phyloP scores from a whole-genome alignment of 1,140 invertebrate species.

The Pemphigus obesinymphae region DNA sequence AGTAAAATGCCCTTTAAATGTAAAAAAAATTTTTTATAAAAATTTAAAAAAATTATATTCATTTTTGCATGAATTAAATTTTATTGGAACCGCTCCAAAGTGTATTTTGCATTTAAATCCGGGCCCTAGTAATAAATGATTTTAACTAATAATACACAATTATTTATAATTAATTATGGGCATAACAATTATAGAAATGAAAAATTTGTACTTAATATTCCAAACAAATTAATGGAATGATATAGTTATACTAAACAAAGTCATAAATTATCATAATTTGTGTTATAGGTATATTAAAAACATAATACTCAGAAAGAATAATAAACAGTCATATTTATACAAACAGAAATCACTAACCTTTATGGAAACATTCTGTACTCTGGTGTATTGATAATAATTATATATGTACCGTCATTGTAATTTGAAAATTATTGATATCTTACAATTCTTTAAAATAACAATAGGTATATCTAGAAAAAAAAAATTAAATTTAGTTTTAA shows the following conservation, averaged over 20 bases:
- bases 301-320: neutral
- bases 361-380: neutral
- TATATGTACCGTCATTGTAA: neutral
- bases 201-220: neutral
- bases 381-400: neutral
- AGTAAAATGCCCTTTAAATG: too few relatives aligned
- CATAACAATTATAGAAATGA: neutral
- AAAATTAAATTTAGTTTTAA: neutral
- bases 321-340: neutral
- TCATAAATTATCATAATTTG: neutral
- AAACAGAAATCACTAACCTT: conserved; percentile 13
- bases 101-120: too few relatives aligned
- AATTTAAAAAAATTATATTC: too few relatives aligned
- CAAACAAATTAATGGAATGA: neutral
- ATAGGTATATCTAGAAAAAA: neutral
- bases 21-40: too few relatives aligned
- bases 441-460: neutral
- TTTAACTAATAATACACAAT: neutral
- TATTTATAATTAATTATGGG: neutral
- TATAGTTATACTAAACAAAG: neutral
- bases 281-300: neutral
- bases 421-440: neutral
- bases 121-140: too few relatives aligned
- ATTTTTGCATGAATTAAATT: too few relatives aligned
- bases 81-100: too few relatives aligned